phyloP scores from a whole-genome alignment of 2,888 invertebrate genomes.

The Lacanobia wlatinum region DNA sequence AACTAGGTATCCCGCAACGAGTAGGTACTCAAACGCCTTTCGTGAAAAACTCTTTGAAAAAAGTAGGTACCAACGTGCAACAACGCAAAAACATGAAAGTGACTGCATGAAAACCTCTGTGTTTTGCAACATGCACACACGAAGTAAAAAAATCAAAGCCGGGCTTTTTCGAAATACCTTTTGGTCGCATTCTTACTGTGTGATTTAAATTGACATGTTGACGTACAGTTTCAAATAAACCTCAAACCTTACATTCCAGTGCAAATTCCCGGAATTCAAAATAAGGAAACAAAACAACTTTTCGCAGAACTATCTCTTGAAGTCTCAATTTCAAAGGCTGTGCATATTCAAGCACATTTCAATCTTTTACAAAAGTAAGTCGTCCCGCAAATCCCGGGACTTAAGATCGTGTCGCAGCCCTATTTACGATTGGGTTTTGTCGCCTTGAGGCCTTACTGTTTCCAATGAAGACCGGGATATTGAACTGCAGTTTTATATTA shows the following conservation, averaged over 20 bases:
- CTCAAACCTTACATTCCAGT: neutral
- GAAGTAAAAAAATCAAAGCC: neutral
- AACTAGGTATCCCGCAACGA: neutral
- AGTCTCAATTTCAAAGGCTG: neutral
- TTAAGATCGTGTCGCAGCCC: slow-evolving; percentile 39
- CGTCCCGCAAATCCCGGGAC: slow-evolving; percentile 43
- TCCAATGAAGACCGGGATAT: slow-evolving; percentile 28
- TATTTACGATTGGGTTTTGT: slow-evolving; percentile 47
- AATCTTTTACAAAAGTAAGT: slow-evolving; percentile 13
- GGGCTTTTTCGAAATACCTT: neutral
- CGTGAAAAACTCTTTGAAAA: slow-evolving; percentile 15
- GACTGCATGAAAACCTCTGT: neutral
- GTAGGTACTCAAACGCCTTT: neutral
- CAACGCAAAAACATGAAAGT: slow-evolving; percentile 9
- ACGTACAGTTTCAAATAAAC: neutral
- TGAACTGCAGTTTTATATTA: slow-evolving; percentile 13
- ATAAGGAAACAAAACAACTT: too few species aligned
- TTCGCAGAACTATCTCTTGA: too few species aligned
- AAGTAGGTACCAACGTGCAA: neutral
- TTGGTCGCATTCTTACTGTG: too few species aligned
- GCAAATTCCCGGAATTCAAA: neutral
- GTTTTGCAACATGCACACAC: neutral
- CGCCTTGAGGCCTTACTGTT: slow-evolving; percentile 36
- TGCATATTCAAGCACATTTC: slow-evolving; percentile 18
- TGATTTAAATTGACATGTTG: neutral